Percentiles rank a stretch among this genome's conserved stretches.
Conservation (phyloP, 1,140 invertebrate genomes). For the Neoseiulus cucumeris region DNA sequence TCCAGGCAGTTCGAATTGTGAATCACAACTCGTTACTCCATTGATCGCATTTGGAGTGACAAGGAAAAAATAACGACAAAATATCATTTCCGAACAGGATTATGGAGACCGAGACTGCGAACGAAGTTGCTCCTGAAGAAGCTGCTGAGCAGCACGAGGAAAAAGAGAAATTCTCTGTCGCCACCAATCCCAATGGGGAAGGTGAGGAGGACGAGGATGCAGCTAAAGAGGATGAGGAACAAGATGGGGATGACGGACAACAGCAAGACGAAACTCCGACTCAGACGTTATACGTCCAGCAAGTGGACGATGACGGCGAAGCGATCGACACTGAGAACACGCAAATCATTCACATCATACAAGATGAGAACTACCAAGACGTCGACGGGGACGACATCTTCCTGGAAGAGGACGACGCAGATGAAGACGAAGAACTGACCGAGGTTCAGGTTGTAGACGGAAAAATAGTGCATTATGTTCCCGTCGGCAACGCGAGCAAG, state of each 20-base stretch:
- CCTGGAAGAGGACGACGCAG: not conserved
- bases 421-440: not conserved
- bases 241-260: not conserved
- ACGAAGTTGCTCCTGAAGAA: no score
- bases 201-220: not conserved
- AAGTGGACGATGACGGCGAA: not conserved
- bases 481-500: not conserved
- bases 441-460: not conserved
- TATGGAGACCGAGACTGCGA: no score
- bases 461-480: not conserved
- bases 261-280: not conserved
- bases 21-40: no score
- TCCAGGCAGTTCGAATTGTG: no score
- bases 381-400: not conserved
- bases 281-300: not conserved
- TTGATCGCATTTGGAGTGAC: no score
- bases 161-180: no score
- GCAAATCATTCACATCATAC: conserved; percentile 1
- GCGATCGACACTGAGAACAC: not conserved
- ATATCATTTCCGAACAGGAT: no score
- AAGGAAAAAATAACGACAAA: no score
- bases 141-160: no score
- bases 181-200: not conserved
- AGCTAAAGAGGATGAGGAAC: not conserved
- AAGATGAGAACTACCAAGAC: not conserved